Base-by-base conservation (phyloP, 53 echinoderm and acorn worm genomes). In the Hippasteria phrygiana region DNA sequence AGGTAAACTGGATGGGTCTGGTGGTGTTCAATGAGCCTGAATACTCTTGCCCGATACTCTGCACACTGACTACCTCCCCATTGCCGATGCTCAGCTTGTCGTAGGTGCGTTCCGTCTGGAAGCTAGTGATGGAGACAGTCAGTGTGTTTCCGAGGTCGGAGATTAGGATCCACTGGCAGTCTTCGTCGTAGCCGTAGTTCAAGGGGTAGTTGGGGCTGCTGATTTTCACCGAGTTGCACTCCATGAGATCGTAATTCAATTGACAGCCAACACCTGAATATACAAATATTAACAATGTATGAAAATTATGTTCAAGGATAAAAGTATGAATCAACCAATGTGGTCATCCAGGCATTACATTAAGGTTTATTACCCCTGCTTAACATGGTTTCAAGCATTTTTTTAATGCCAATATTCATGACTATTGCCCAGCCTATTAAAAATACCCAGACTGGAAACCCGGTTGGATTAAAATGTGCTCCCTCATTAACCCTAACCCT, bases 161-260 rank as follows among this genome's bases (percentile, higher is more conserved):
- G 62, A 0, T 40, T 20, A 90, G 90, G 11, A 90, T 45, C 90
- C 90, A 90, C 62, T 72, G 81, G 46, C 90, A 90, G 48, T 80
- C 43, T 18, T 73, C 73, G 6, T 0, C n/a, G 73, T 73, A 6
- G 62, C 36, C 28, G 47, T 90, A 81, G 59, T 43, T 69, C 24
- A 12, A 22, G 40, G 81, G 81, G 24, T 72, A 82, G 82, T 90
- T 90, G 73, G 90, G 90, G 62, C 90, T 81, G 17, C 56, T 18
- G 71, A 90, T 82, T 11, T 39, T 20, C 16, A 90, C 90, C 29
- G 63, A 71, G 31, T 82, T 34, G 16, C 90, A 90, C 31, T 90
- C 82, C 16, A 37, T 53, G 12, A 90, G 28, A n/a, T 54, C 31
- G 73, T 90, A 90, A 36, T 71, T 73, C 65, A 90, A 56, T 28